Evolutionary conservation across 2,797 vertebrate species (phyloP), one percentile per base, ranked within the genome.

Genomic region (Tokudaia muenninki): DNA sequence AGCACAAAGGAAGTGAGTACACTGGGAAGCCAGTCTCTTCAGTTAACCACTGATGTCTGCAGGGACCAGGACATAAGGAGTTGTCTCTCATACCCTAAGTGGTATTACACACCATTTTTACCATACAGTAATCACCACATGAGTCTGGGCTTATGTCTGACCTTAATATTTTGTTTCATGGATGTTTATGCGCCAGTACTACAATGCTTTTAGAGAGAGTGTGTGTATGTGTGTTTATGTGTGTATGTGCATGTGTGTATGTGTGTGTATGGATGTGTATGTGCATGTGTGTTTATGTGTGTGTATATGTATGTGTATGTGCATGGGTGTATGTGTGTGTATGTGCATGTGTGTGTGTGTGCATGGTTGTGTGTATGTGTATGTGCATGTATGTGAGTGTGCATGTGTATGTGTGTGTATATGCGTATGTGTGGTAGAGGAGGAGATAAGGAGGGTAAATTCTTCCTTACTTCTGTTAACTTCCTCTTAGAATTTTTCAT

Each of bases 401-500:
- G n/a, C 34, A 3, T 14, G 31, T 31, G 50, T 55, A 10, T 55
- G 50, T n/a, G 29, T 22, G 17, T 81, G 34, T 59, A 6, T 29
- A 13, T 41, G 13, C 41, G 7, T 82, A 8, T 59, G n/a, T 41
- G 52, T 57, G 13, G 37, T 21, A 21, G 61, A 26, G 21, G 41
- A 12, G 61, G 57, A 67, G 4, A 12, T 0, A 90, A 16, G 44
- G 87, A 83, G 37, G 55, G 26, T 17, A 93, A 82, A 31, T 79
- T 34, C 6, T 86, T 21, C 67, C 59, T 65, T 63, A 44, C 44
- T 84, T 47, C 10, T 84, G 21, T 61, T 94, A 78, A 78, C 50
- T 84, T 44, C 67, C 52, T 92, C 86, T 88, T 44, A 86, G 59
- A 8, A 59, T 79, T 92, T 96, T 77, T 67, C 44, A 92, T 81